Percentiles rank a stretch among this genome's conserved stretches.
phyloP scores from a whole-genome alignment of 2,113 vertebrate genomes.

The Sporophila hypoxantha region DNA sequence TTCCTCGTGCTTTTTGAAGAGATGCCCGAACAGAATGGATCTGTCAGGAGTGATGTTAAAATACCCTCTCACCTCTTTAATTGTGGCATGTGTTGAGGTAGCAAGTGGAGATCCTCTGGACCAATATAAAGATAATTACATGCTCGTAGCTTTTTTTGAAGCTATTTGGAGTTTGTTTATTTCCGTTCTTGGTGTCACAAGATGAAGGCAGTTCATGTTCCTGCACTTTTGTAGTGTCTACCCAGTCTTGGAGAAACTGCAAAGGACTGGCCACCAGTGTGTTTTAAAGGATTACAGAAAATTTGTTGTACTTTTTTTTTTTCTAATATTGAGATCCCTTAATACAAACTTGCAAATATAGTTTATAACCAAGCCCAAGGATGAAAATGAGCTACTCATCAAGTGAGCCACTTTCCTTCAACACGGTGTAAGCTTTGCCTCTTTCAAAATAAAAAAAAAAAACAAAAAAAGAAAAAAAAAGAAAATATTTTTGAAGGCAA shows the following conservation, averaged over 20 bases:
- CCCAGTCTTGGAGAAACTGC: constrained; percentile 28
- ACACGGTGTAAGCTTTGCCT: constrained; percentile 23
- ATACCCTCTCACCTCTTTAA: constrained; percentile 56
- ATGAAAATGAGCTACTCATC: neutral
- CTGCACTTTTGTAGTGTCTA: constrained; percentile 52
- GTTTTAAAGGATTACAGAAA: constrained; percentile 53
- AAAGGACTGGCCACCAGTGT: constrained; percentile 32
- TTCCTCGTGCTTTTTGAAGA: neutral
- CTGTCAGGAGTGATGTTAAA: constrained; percentile 12
- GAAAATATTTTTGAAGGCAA: constrained; percentile 52
- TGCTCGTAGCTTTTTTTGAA: constrained; percentile 51
- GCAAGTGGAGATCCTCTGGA: constrained; percentile 21
- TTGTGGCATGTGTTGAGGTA: constrained; percentile 19
- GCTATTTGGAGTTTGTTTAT: constrained; percentile 58
- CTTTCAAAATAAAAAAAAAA: neutral
- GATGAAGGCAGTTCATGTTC: constrained; percentile 33
- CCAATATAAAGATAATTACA: constrained; percentile 24
- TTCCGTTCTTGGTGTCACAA: constrained; percentile 49
- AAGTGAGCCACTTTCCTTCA: constrained; percentile 11
- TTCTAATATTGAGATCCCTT: constrained; percentile 23
- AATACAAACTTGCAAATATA: constrained; percentile 17
- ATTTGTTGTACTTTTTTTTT: constrained; percentile 22
- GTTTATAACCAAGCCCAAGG: constrained; percentile 46
- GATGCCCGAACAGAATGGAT: neutral
- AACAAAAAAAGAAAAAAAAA: neutral